Percentiles rank a stretch among this genome's conserved stretches.
phyloP scores from a whole-genome alignment of 2,888 invertebrate species.

The Cyclophora albipunctata region DNA sequence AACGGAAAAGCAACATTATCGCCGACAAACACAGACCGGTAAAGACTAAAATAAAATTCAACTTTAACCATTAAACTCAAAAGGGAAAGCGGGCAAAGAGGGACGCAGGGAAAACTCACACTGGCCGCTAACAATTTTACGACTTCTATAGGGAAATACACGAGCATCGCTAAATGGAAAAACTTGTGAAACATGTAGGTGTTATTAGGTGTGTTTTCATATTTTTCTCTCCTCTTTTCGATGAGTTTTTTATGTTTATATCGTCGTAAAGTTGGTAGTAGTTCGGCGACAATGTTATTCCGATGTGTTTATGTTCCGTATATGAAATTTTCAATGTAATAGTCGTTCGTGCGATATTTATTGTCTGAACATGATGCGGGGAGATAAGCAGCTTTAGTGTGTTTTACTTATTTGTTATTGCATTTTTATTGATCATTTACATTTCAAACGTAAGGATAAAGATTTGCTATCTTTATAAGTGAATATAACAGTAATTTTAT shows the following conservation, averaged over 20 bases:
- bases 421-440: slow-evolving; percentile 16
- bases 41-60: slow-evolving; percentile 52
- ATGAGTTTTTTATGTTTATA: slow-evolving; percentile 73
- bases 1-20: slow-evolving; percentile 47
- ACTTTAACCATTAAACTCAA: slow-evolving; percentile 33
- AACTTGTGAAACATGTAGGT: slow-evolving; percentile 56
- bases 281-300: slow-evolving; percentile 60
- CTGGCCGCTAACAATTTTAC: slow-evolving; percentile 59
- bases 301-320: slow-evolving; percentile 52
- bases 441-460: slow-evolving; percentile 1
- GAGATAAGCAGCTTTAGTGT: slow-evolving; percentile 28
- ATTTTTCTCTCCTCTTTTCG: slow-evolving; percentile 49
- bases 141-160: slow-evolving; percentile 73
- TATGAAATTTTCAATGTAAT: slow-evolving; percentile 57
- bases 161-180: slow-evolving; percentile 61
- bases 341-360: slow-evolving; percentile 38
- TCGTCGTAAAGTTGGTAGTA: slow-evolving; percentile 57
- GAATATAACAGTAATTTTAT: too few relatives aligned
- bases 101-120: slow-evolving; percentile 16
- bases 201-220: slow-evolving; percentile 64
- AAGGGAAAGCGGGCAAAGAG: slow-evolving; percentile 15
- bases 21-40: slow-evolving; percentile 27
- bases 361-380: slow-evolving; percentile 34
- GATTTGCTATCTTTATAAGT: too few relatives aligned
- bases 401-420: slow-evolving; percentile 20